Evolutionary conservation across 2,113 vertebrate species (phyloP).

Genomic region (Cochlearius cochlearius): DNA sequence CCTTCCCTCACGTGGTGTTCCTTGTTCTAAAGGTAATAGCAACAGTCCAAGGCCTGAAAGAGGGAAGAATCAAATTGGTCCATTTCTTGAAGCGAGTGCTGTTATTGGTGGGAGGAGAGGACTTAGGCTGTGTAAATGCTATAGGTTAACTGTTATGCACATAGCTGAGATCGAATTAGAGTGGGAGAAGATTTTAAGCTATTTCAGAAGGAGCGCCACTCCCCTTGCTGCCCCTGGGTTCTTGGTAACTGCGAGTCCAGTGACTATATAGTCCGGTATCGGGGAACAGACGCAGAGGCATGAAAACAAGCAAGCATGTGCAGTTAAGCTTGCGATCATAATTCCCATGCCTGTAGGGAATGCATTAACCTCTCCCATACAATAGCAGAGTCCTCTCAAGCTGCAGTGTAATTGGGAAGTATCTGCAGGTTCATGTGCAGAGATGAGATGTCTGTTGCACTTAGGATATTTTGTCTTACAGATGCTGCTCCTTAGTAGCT

Average conservation of each 20-base stretch:
- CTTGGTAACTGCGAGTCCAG: neutral
- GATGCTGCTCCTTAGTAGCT: neutral
- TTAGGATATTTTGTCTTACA: neutral
- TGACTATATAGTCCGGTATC: neutral
- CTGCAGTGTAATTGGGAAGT: neutral
- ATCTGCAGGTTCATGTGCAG: neutral
- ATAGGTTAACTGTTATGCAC: neutral
- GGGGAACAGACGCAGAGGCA: neutral
- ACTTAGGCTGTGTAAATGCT: neutral
- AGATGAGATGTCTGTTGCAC: neutral
- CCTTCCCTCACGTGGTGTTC: accelerated
- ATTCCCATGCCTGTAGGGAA: neutral
- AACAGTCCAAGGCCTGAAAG: neutral
- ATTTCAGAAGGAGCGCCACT: neutral
- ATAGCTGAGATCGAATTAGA: neutral
- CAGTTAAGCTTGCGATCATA: neutral
- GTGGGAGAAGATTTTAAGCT: neutral
- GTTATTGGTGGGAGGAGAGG: neutral
- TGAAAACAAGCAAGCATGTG: neutral
- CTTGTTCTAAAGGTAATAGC: neutral
- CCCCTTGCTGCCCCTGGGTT: neutral
- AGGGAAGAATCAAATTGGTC: neutral
- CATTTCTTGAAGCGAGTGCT: neutral
- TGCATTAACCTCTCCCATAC: neutral
- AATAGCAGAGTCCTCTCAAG: neutral